Evolutionary conservation across 2,888 invertebrate species (phyloP).

Genomic region (Melipona beecheii): DNA sequence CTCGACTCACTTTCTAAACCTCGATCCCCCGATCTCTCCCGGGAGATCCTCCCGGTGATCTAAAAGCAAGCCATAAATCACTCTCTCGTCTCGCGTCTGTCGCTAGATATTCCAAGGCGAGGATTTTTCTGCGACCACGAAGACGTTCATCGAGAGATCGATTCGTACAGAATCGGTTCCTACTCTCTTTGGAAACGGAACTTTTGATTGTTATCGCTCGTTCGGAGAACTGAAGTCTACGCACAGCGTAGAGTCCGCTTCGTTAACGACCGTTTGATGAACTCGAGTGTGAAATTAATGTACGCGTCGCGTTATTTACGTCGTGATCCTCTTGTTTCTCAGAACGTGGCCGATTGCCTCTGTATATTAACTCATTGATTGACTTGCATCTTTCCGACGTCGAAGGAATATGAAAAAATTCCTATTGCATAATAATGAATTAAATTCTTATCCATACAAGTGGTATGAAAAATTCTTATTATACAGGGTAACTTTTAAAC

Average conservation of each 20-base stretch:
- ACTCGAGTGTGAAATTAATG: background rate
- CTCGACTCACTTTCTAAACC: constrained; percentile 64
- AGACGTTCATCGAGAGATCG: constrained; percentile 9
- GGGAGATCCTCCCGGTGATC: constrained; percentile 49
- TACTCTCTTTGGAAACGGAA: too few relatives aligned
- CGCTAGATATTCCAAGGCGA: constrained; percentile 36
- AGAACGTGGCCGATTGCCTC: too few relatives aligned
- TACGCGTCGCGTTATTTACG: background rate
- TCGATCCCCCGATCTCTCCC: constrained; percentile 55
- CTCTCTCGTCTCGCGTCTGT: constrained; percentile 46
- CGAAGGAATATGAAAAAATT: too few relatives aligned
- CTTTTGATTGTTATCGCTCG: background rate
- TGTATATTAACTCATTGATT: too few relatives aligned
- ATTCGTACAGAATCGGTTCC: background rate
- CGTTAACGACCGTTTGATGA: background rate
- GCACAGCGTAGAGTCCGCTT: background rate
- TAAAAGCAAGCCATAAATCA: constrained; percentile 64
- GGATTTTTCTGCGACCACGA: constrained; percentile 41
- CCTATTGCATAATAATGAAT: too few relatives aligned
- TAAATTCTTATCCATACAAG: too few relatives aligned
- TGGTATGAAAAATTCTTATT: too few relatives aligned
- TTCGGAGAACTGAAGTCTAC: background rate
- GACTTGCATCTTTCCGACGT: too few relatives aligned
- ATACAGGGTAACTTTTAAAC: too few relatives aligned
- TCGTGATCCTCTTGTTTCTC: too few relatives aligned